Percentiles rank a stretch among this genome's conserved stretches.
phyloP scores from a whole-genome alignment of 2,888 invertebrate genomes.

The Amphipoea oculea region DNA sequence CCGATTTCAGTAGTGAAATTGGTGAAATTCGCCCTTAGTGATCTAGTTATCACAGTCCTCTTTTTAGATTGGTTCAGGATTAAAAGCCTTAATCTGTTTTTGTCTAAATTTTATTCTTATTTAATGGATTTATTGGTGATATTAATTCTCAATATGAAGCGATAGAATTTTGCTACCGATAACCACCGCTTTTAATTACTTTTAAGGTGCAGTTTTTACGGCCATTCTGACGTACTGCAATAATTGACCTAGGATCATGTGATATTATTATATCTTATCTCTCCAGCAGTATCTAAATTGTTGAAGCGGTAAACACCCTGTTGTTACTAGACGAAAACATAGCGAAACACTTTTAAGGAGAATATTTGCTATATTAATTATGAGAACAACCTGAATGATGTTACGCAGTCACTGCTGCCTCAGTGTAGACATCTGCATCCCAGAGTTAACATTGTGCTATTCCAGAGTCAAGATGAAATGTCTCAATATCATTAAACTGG shows the following conservation, averaged over 20 bases:
- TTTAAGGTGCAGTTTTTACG: conserved; percentile 19
- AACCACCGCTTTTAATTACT: not conserved
- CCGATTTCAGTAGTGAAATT: too few relatives aligned
- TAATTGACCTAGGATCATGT: conserved; percentile 13
- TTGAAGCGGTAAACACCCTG: not conserved
- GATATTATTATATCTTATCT: conserved; percentile 12
- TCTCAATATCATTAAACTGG: not conserved
- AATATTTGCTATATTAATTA: not conserved
- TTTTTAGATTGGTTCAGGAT: too few relatives aligned
- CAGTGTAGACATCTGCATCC: not conserved
- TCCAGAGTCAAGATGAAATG: not conserved
- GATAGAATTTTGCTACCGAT: not conserved
- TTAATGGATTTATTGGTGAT: not conserved
- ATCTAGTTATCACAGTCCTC: too few relatives aligned
- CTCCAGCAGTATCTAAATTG: not conserved
- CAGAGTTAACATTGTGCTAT: not conserved
- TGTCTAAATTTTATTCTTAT: not conserved
- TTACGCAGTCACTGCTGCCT: not conserved
- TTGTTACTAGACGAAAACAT: not conserved
- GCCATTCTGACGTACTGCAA: not conserved
- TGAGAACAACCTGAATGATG: not conserved
- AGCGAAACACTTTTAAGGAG: not conserved
- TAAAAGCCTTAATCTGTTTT: too few relatives aligned
- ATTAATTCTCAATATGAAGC: not conserved
- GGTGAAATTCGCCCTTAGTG: too few relatives aligned